These are phyloP conservation scores for Orthosia gracilis DNA, from an alignment of 2,888 invertebrate genomes.

Conservation along the genomic window DNA sequence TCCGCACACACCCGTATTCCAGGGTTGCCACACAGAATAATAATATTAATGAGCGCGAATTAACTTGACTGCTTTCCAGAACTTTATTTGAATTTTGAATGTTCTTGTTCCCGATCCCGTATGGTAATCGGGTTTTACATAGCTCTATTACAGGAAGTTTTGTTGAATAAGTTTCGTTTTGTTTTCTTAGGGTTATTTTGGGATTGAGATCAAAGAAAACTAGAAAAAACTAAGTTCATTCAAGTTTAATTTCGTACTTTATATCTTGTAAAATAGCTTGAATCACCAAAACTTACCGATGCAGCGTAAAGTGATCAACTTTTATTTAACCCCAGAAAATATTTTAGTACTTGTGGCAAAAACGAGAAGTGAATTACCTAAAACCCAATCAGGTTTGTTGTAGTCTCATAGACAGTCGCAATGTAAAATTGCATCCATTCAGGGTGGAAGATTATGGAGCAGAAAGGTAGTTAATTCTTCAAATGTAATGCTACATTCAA, in stretches of 20 bases:
- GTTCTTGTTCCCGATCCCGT: slow-evolving; percentile 45
- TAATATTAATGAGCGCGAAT: slow-evolving; percentile 52
- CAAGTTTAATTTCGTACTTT: too few species aligned
- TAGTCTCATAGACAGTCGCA: too few species aligned
- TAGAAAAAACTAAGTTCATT: not conserved
- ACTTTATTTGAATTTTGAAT: slow-evolving; percentile 40
- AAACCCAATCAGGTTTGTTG: too few species aligned
- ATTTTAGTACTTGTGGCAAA: too few species aligned
- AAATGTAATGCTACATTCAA: too few species aligned
- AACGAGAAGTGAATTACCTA: too few species aligned
- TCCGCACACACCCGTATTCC: slow-evolving; percentile 41
- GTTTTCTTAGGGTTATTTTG: slow-evolving; percentile 3
- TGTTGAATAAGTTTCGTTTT: not conserved
- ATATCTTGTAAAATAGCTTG: not conserved
- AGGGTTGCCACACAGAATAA: slow-evolving; percentile 57
- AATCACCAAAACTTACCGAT: not conserved
- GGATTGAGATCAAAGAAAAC: not conserved
- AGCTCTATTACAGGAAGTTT: slow-evolving; percentile 36
- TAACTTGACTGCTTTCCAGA: slow-evolving; percentile 24
- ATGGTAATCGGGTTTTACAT: slow-evolving; percentile 47
- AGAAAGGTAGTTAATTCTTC: too few species aligned
- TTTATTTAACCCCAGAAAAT: too few species aligned
- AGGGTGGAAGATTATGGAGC: too few species aligned
- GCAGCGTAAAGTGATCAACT: too few species aligned
- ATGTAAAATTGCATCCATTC: too few species aligned